Evolutionary conservation across 1,140 invertebrate species (phyloP).

Genomic region (Cherax quadricarinatus): DNA sequence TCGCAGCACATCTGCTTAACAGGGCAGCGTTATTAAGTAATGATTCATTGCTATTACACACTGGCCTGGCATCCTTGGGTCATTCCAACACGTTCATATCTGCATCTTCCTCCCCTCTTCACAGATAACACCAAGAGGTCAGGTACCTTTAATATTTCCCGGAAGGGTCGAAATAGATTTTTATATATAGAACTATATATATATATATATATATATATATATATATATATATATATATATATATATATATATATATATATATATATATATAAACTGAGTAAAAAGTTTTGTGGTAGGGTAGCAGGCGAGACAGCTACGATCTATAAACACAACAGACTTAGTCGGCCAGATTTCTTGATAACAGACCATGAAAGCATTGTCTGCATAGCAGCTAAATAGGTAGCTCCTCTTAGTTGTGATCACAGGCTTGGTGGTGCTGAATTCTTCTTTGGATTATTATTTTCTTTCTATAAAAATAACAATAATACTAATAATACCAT

Average conservation of each 20-base stretch:
- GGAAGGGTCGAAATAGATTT: not conserved
- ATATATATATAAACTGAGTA: constrained; percentile 4
- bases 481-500: not conserved
- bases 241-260: constrained; percentile 27
- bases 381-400: not conserved
- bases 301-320: not conserved
- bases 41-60: constrained; percentile 2
- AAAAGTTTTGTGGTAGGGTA: not conserved
- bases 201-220: too few species aligned
- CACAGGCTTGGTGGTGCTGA: too few species aligned
- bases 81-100: not conserved
- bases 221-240: constrained; percentile 9
- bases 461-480: not conserved
- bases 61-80: not conserved
- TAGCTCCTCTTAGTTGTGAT: not conserved
- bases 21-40: constrained; percentile 12
- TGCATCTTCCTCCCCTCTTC: not conserved
- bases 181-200: not conserved
- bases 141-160: not conserved
- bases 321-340: not conserved
- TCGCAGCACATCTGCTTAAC: not conserved
- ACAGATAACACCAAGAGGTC: not conserved
- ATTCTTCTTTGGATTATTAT: not conserved
- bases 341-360: not conserved
- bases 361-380: not conserved